Percentiles rank a stretch among this genome's conserved stretches.
phyloP scores from a whole-genome alignment of 2,797 vertebrate species.

The Mastacembelus armatus region DNA sequence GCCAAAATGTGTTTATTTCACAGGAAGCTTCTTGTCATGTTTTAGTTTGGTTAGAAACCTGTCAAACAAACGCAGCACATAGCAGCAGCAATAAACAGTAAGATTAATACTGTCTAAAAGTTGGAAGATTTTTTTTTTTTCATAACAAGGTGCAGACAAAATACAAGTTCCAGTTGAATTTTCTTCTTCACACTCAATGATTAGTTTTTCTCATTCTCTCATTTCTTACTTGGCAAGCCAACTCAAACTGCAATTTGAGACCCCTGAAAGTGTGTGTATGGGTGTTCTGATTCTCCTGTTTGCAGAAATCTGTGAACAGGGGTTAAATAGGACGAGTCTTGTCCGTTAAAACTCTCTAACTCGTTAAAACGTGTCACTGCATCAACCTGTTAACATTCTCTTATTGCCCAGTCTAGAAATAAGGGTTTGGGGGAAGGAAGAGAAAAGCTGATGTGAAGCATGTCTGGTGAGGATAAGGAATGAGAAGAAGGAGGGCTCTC shows the following conservation, averaged over 20 bases:
- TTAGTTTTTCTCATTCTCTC: slow-evolving; percentile 63
- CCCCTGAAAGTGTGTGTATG: slow-evolving; percentile 54
- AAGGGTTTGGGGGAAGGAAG: slow-evolving; percentile 78
- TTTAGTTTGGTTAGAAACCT: slow-evolving; percentile 94
- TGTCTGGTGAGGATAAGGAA: slow-evolving; percentile 70
- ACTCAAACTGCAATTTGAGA: slow-evolving; percentile 79
- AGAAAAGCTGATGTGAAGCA: slow-evolving; percentile 79
- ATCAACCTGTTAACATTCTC: slow-evolving; percentile 95
- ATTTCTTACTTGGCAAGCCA: slow-evolving; percentile 87
- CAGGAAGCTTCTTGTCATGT: slow-evolving; percentile 78
- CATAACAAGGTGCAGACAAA: slow-evolving; percentile 95
- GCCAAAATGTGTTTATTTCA: slow-evolving; percentile 87
- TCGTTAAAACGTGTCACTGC: slow-evolving; percentile 90
- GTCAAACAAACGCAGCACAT: slow-evolving; percentile 89
- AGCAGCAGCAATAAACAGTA: slow-evolving; percentile 95
- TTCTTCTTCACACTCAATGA: slow-evolving; percentile 71
- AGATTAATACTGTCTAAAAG: slow-evolving; percentile 96
- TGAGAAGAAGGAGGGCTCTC: slow-evolving; percentile 79
- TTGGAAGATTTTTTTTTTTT: slow-evolving; percentile 88
- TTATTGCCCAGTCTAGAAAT: slow-evolving; percentile 87
- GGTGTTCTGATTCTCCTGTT: slow-evolving; percentile 14
- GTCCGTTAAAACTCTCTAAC: slow-evolving; percentile 79
- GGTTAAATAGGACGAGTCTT: slow-evolving; percentile 71
- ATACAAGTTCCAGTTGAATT: slow-evolving; percentile 92
- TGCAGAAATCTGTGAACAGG: slow-evolving; percentile 31